phyloP scores from a whole-genome alignment of 2,888 invertebrate species.

The Acrobasis consociella region DNA sequence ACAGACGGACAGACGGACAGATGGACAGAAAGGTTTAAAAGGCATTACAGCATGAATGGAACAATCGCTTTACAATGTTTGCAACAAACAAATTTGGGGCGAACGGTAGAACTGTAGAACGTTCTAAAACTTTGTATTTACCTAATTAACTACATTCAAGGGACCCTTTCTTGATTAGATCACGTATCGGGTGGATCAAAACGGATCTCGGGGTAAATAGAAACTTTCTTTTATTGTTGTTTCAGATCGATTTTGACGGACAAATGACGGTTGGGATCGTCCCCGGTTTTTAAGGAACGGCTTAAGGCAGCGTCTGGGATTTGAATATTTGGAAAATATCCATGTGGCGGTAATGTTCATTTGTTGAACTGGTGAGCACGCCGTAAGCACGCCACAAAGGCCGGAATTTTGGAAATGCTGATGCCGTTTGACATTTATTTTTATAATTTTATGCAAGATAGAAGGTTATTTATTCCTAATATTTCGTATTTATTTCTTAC shows the following conservation, averaged over 20 bases:
- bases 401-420: too few relatives aligned
- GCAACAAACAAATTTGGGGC: slow-evolving; percentile 55
- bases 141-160: slow-evolving; percentile 74
- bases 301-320: background rate
- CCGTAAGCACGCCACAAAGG: too few relatives aligned
- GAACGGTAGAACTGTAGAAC: slow-evolving; percentile 38
- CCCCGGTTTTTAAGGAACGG: slow-evolving; percentile 24
- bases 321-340: background rate
- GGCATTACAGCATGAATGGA: slow-evolving; percentile 11
- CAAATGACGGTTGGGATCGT: slow-evolving; percentile 43
- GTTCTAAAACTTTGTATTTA: slow-evolving; percentile 65
- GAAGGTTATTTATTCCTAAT: too few relatives aligned
- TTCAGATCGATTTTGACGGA: slow-evolving; percentile 49
- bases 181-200: slow-evolving; percentile 71
- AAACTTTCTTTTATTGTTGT: slow-evolving; percentile 71
- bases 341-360: too few relatives aligned
- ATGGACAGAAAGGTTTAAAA: too few relatives aligned
- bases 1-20: too few relatives aligned
- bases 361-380: too few relatives aligned
- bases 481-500: too few relatives aligned
- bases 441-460: too few relatives aligned
- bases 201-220: slow-evolving; percentile 61
- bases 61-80: slow-evolving; percentile 47
- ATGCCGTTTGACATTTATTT: too few relatives aligned
- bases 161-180: slow-evolving; percentile 70